Evolutionary conservation across 2,888 invertebrate species (phyloP), one percentile per base, ranked within the genome.

Genomic region (Disparrhopalites patrizii): DNA sequence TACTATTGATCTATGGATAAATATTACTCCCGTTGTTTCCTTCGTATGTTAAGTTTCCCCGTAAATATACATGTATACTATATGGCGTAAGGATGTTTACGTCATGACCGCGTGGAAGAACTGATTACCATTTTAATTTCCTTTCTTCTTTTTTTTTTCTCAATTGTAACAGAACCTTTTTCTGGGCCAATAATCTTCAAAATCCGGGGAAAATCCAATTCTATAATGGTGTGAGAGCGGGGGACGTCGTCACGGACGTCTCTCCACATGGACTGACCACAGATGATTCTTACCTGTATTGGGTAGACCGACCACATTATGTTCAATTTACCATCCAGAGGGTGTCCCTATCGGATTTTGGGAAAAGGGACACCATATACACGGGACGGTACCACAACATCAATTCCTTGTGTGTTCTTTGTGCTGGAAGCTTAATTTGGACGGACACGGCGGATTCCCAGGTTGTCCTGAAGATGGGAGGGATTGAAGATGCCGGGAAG

Each of bases 201-300:
- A 15, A 4, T 25, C 5, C 7, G 36, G 20, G 4, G 38, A 20
- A 10, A 18, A 33, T 38, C 3, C 40, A 15, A 58, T 58, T 54
- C 43, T 27, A 43, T 43, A 38, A n/a, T 58, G 40, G 8, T 15
- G 36, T 5, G n/a, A 43, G 20, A 5, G 58, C 18, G 4, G 38
- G 3, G 18, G 58, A 18, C 23, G 18, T 30, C 33, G 30, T 47
- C 10, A 61, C 18, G 8, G 31, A 28, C 61, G 27, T n/a, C n/a
- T n/a, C 36, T 36, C 8, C 56, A 20, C 51, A 18, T 51, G 51
- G 43, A 2, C 20, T 61, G 20, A 50, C 61, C 8, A 50, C 51
- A n/a, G 61, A 61, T 61, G 43, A 30, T 33, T 47, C 61, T 1
- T 61, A 43, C 25, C 51, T 61, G 33, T 61, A 61, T 23, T 61